These are phyloP conservation scores for Phodopus roborovskii DNA, from an alignment of 2,113 vertebrate species.

Conservation along the genomic window DNA sequence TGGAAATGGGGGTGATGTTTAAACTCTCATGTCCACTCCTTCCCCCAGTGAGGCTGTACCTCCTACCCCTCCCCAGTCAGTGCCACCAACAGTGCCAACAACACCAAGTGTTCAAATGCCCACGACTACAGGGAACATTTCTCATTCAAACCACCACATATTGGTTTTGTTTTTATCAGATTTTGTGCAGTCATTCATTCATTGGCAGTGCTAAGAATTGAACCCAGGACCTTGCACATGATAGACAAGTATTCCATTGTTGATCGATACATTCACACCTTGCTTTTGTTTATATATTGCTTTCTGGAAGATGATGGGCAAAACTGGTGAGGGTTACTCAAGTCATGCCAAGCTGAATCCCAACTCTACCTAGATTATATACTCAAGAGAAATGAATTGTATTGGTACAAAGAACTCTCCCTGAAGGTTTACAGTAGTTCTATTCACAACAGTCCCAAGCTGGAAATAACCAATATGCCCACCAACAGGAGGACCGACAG, in stretches of 20 bases:
- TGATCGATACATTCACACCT: background rate
- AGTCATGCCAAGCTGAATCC: background rate
- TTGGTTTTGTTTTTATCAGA: background rate
- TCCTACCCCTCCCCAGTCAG: background rate
- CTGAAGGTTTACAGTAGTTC: background rate
- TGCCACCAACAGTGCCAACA: background rate
- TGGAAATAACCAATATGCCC: background rate
- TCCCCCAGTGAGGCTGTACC: background rate
- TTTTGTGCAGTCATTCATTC: background rate
- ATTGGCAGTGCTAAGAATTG: background rate
- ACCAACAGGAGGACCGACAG: background rate
- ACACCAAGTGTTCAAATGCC: background rate
- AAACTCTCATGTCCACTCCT: background rate
- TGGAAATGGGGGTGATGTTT: background rate
- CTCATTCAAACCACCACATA: background rate
- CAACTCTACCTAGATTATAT: background rate
- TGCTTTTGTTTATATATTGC: background rate
- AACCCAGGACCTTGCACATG: background rate
- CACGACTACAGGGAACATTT: background rate
- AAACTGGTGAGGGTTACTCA: background rate
- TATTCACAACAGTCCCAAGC: background rate
- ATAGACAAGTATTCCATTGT: background rate
- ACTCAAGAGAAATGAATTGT: background rate
- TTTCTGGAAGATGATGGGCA: background rate
- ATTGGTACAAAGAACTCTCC: background rate